These are phyloP conservation scores for Pachyramphus minor DNA, from an alignment of 2,113 vertebrate species.

Conservation along the genomic window DNA sequence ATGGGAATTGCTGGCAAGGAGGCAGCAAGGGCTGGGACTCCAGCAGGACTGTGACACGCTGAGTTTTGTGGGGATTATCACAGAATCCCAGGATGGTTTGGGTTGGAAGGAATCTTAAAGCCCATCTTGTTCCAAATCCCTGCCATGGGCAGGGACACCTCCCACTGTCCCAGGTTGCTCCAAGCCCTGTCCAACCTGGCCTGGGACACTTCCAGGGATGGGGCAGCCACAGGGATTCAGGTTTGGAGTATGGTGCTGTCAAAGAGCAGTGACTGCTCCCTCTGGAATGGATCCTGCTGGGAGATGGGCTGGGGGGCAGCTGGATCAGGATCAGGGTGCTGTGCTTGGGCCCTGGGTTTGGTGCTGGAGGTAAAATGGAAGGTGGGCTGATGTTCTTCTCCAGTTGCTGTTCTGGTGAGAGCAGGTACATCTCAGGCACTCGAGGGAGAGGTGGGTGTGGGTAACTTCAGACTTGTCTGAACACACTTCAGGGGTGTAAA, in stretches of 20 bases:
- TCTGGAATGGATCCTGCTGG: neutral
- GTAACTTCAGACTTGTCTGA: neutral
- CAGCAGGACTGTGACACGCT: fast-evolving
- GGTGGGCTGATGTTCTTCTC: neutral
- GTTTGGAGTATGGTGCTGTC: neutral
- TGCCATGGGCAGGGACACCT: neutral
- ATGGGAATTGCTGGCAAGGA: neutral
- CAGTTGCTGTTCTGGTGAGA: neutral
- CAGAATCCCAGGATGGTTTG: neutral
- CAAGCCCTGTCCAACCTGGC: neutral
- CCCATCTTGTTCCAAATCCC: neutral
- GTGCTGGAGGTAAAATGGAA: neutral
- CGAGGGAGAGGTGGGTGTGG: neutral
- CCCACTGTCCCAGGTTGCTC: fast-evolving
- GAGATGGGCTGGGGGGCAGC: neutral
- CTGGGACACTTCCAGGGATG: neutral
- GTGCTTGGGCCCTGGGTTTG: neutral
- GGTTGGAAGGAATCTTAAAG: neutral
- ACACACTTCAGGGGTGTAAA: fast-evolving
- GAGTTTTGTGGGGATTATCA: neutral
- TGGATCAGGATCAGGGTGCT: neutral
- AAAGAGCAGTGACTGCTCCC: neutral
- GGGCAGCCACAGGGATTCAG: neutral
- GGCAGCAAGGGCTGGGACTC: neutral
- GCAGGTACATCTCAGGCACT: neutral